A percentile compares a stretch with the other conserved stretches of the same genome.
Evolutionary conservation across 2,797 vertebrate species (phyloP).

Genomic region (Gephyroberyx darwinii): DNA sequence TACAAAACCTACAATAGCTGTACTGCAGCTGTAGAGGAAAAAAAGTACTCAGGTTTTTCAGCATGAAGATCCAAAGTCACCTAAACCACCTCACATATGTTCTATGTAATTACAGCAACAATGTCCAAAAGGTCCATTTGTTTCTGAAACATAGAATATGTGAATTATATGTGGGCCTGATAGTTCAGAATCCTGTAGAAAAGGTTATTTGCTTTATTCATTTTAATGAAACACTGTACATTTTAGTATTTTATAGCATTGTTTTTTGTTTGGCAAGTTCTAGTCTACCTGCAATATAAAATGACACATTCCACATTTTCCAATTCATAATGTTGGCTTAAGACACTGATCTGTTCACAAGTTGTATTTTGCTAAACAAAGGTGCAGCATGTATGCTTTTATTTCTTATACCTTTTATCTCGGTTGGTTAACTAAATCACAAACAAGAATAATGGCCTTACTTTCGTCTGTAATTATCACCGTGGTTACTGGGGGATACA

Average conservation of each 20-base stretch:
- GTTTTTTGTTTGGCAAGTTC: constrained; percentile 48
- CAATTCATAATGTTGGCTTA: constrained; percentile 39
- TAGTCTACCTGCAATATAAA: constrained; percentile 32
- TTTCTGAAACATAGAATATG: constrained; percentile 28
- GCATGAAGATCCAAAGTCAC: constrained; percentile 45
- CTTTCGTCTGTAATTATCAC: constrained; percentile 29
- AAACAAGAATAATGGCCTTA: background rate
- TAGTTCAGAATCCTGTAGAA: constrained; percentile 35
- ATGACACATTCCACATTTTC: constrained; percentile 62
- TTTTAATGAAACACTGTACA: constrained; percentile 72
- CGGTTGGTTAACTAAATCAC: constrained; percentile 14
- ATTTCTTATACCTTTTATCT: constrained; percentile 19
- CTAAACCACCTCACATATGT: constrained; percentile 28
- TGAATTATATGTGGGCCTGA: constrained; percentile 48
- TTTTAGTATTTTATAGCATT: constrained; percentile 53
- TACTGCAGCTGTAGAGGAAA: constrained; percentile 42
- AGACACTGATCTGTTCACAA: constrained; percentile 59
- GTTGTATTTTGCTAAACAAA: constrained; percentile 36
- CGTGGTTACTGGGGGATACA: constrained; percentile 30
- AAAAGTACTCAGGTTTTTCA: constrained; percentile 70
- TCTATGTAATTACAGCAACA: constrained; percentile 24
- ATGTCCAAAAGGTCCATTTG: constrained; percentile 20
- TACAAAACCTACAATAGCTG: constrained; percentile 24
- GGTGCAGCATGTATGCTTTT: constrained; percentile 42
- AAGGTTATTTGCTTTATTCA: constrained; percentile 43